A percentile compares a stretch with the other conserved stretches of the same genome.
These are phyloP conservation scores for Campopleginae sp. DNA, from an alignment of 2,888 invertebrate species.

Conservation along the genomic window DNA sequence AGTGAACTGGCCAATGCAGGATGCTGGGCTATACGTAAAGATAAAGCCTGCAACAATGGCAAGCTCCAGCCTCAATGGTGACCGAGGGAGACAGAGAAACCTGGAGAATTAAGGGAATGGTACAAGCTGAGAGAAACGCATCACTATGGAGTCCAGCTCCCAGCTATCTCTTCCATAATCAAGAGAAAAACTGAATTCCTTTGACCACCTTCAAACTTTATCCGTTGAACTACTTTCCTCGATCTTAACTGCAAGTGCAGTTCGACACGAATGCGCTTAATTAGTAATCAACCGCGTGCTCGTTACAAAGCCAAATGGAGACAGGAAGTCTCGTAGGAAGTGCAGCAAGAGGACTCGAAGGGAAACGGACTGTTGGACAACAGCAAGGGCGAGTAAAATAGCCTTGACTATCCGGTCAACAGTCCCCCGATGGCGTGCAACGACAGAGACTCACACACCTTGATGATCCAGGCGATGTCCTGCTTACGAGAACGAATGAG, in stretches of 20 bases:
- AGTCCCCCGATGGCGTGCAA: slow-evolving; percentile 41
- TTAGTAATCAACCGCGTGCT: slow-evolving; percentile 56
- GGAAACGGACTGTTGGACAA: neutral
- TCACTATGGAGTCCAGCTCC: neutral
- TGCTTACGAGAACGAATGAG: slow-evolving; percentile 49
- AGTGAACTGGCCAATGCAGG: slow-evolving; percentile 20
- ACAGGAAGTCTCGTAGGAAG: slow-evolving; percentile 43
- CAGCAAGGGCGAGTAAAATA: slow-evolving; percentile 40
- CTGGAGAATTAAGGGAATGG: slow-evolving; percentile 26
- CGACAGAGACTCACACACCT: slow-evolving; percentile 46
- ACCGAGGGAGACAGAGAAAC: neutral
- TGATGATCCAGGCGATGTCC: slow-evolving; percentile 62
- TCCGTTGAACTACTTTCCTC: slow-evolving; percentile 24
- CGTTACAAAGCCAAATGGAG: slow-evolving; percentile 47
- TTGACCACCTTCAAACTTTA: slow-evolving; percentile 9
- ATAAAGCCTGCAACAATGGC: slow-evolving; percentile 17
- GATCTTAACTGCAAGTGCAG: slow-evolving; percentile 18
- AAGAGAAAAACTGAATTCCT: slow-evolving; percentile 26
- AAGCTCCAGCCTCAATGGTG: neutral
- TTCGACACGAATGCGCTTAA: slow-evolving; percentile 53
- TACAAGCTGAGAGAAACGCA: neutral
- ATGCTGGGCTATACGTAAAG: slow-evolving; percentile 32
- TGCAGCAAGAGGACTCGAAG: slow-evolving; percentile 10
- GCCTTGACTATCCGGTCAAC: slow-evolving; percentile 44
- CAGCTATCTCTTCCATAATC: slow-evolving; percentile 24